Conservation (phyloP, 2,888 invertebrate species). For the Clepsis dumicolana region DNA sequence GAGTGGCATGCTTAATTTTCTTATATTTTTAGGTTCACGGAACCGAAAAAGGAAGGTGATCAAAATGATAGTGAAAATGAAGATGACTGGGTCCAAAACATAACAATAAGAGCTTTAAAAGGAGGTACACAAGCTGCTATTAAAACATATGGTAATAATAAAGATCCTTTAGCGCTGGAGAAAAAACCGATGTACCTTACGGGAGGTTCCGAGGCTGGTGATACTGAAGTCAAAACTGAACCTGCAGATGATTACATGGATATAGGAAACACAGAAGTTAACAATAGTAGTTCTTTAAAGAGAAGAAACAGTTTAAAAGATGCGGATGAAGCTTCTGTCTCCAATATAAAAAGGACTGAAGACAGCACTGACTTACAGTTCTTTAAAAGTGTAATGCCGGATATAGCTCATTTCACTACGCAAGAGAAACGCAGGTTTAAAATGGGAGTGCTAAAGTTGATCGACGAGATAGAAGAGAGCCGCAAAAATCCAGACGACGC, state of each 20-base stretch:
- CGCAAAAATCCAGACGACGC: slow-evolving; percentile 43
- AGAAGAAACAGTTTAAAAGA: slow-evolving; percentile 31
- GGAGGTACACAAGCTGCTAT: not conserved
- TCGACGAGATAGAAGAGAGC: slow-evolving; percentile 71
- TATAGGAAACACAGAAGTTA: not conserved
- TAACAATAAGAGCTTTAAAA: slow-evolving; percentile 2
- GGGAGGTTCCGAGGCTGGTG: not conserved
- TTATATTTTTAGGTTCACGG: not conserved
- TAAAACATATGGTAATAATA: slow-evolving; percentile 5
- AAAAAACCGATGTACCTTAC: not conserved
- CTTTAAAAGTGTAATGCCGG: slow-evolving; percentile 83
- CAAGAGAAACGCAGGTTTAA: slow-evolving; percentile 83
- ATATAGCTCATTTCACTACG: slow-evolving; percentile 76
- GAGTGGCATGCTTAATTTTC: not conserved
- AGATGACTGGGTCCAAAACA: slow-evolving; percentile 4
- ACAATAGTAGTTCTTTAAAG: slow-evolving; percentile 35
- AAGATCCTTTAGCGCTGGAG: slow-evolving; percentile 5
- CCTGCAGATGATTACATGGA: slow-evolving; percentile 12
- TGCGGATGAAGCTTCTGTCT: not conserved
- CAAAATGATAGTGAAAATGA: slow-evolving; percentile 1
- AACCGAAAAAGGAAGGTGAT: not conserved
- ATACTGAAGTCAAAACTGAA: slow-evolving; percentile 27
- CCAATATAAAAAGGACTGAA: slow-evolving; percentile 42
- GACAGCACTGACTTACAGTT: slow-evolving; percentile 72
- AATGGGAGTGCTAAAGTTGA: slow-evolving; percentile 79